These are phyloP conservation scores for Lampris incognitus DNA, from an alignment of 2,113 vertebrate genomes.

Conservation along the genomic window DNA sequence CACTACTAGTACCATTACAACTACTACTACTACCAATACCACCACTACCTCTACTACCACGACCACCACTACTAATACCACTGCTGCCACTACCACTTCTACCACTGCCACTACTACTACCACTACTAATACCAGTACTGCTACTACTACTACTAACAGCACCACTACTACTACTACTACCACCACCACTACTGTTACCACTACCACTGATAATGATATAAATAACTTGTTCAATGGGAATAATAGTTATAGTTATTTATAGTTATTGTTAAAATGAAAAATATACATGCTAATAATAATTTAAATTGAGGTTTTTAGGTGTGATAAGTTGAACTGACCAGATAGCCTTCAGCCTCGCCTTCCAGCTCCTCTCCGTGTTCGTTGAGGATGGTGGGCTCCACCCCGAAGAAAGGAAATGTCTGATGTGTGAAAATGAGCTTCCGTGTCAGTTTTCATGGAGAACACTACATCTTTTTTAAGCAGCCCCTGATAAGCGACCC, in stretches of 20 bases:
- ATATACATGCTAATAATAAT: no score
- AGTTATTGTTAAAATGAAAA: no score
- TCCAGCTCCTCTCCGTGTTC: conserved; percentile 85
- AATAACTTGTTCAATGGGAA: no score
- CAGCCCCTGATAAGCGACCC: neutral
- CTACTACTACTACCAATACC: no score
- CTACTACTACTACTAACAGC: neutral
- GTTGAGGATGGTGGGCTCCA: conserved; percentile 82
- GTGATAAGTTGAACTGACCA: conserved; percentile 69
- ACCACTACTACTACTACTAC: neutral
- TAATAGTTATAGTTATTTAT: no score
- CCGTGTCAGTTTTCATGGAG: neutral
- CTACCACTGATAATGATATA: neutral
- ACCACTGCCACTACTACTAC: neutral
- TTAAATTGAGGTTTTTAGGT: neutral
- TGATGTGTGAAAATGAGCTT: conserved; percentile 54
- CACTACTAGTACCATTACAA: no score
- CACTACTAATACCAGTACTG: neutral
- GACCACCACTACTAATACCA: no score
- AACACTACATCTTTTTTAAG: neutral
- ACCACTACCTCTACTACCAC: no score
- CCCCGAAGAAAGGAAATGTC: conserved; percentile 87
- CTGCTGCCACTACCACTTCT: no score
- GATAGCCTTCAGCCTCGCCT: conserved; percentile 85
- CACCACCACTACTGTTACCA: neutral